A percentile compares a stretch with the other conserved stretches of the same genome.
Conservation (phyloP, 1,140 invertebrate genomes). For the Lanistes nyassanus region DNA sequence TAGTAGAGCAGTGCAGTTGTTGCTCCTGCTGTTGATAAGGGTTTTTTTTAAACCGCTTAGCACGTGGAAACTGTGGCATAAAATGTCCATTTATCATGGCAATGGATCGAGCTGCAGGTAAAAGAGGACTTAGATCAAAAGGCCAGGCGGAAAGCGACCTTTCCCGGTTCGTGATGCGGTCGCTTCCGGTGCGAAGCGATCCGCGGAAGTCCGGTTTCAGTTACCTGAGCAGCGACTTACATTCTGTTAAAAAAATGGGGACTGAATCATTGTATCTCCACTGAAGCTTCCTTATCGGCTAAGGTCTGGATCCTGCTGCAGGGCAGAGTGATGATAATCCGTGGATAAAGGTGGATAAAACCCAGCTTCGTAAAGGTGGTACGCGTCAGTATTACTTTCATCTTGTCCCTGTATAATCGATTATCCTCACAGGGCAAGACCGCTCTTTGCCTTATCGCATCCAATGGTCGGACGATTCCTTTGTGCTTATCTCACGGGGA, state of each 20-base stretch:
- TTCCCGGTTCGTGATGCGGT: too few relatives aligned
- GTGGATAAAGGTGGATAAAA: too few relatives aligned
- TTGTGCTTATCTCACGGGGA: background rate
- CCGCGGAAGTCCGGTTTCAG: background rate
- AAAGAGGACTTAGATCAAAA: background rate
- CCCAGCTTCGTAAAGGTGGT: too few relatives aligned
- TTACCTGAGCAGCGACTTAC: background rate
- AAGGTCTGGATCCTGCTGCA: too few relatives aligned
- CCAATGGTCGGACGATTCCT: background rate
- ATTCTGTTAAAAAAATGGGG: background rate
- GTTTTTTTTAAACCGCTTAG: background rate
- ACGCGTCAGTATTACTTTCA: background rate
- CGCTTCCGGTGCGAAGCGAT: background rate
- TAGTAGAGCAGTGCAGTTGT: background rate
- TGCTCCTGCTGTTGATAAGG: background rate
- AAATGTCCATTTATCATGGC: background rate
- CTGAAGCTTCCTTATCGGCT: background rate
- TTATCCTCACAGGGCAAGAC: background rate
- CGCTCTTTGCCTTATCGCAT: background rate
- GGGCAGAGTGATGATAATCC: too few relatives aligned
- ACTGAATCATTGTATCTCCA: background rate
- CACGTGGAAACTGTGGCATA: background rate
- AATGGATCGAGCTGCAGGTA: background rate
- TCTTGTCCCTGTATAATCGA: background rate
- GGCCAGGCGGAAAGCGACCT: background rate